A percentile compares a stretch with the other conserved stretches of the same genome.
Conservation (phyloP, 2,888 invertebrate species). For the Amphiduros pacificus region DNA sequence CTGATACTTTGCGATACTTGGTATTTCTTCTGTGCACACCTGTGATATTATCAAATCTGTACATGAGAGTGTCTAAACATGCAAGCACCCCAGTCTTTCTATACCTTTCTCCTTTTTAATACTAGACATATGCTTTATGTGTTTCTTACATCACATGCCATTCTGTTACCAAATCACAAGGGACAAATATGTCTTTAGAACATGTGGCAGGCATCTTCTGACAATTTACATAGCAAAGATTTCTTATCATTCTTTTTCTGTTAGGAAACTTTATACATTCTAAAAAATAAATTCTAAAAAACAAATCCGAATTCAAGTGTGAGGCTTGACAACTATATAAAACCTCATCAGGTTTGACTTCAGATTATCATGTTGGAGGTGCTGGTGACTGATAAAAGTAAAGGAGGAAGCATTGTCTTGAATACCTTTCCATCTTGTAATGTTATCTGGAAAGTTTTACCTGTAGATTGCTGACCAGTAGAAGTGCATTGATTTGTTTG, state of each 20-base stretch:
- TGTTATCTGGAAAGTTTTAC: too few species aligned
- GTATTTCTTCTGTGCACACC: neutral
- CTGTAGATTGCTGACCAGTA: too few species aligned
- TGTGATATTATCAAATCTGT: neutral
- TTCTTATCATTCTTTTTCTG: constrained; percentile 19
- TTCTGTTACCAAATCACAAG: constrained; percentile 14
- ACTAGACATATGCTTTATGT: constrained; percentile 19
- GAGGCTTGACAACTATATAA: constrained; percentile 9
- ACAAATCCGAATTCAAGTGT: constrained; percentile 23
- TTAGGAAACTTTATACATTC: constrained; percentile 22
- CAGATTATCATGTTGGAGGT: too few species aligned
- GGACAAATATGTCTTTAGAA: constrained; percentile 3
- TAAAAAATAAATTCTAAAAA: constrained; percentile 23
- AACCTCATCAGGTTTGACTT: constrained; percentile 2
- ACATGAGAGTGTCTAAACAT: neutral
- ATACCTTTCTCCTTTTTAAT: constrained; percentile 29
- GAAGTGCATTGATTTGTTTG: too few species aligned
- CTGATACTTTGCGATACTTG: neutral
- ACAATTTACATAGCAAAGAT: constrained; percentile 8
- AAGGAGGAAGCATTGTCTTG: too few species aligned
- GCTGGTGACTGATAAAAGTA: too few species aligned
- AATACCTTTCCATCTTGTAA: too few species aligned
- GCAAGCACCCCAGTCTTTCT: constrained; percentile 10
- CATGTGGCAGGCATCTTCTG: constrained; percentile 7
- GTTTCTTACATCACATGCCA: constrained; percentile 15